Evolutionary conservation across 2,797 vertebrate genomes (phyloP).

Genomic region (Botia almorhae): DNA sequence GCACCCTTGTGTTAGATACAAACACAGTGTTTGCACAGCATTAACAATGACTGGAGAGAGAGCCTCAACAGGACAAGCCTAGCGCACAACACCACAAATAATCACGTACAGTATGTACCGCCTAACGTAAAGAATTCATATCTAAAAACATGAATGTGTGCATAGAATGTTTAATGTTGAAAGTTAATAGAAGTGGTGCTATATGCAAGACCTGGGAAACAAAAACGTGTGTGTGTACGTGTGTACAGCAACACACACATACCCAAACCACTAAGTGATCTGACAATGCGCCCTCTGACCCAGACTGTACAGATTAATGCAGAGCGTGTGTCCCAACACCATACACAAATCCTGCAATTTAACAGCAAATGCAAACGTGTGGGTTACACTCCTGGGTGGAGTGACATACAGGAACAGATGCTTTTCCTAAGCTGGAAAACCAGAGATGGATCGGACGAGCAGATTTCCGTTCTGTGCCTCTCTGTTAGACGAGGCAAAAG

Average conservation of each 20-base stretch:
- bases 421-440: slow-evolving; percentile 29
- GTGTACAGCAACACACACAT: background rate
- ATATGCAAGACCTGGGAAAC: background rate
- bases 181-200: background rate
- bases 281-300: background rate
- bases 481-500: background rate
- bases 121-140: background rate
- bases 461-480: slow-evolving; percentile 25
- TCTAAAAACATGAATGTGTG: background rate
- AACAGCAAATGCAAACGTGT: slow-evolving; percentile 18
- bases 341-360: slow-evolving; percentile 6
- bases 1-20: slow-evolving; percentile 14
- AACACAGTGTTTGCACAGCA: slow-evolving; percentile 25
- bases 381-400: background rate
- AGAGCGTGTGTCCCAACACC: background rate
- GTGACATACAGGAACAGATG: slow-evolving; percentile 36
- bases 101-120: background rate
- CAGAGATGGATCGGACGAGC: slow-evolving; percentile 13
- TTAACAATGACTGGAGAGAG: slow-evolving; percentile 6
- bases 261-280: background rate
- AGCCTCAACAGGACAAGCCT: background rate
- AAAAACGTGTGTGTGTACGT: background rate
- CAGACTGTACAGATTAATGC: background rate
- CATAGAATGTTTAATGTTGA: background rate
- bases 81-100: background rate